Evolutionary conservation across 2,888 invertebrate genomes (phyloP).

Genomic region (Glaucopsyche alexis): DNA sequence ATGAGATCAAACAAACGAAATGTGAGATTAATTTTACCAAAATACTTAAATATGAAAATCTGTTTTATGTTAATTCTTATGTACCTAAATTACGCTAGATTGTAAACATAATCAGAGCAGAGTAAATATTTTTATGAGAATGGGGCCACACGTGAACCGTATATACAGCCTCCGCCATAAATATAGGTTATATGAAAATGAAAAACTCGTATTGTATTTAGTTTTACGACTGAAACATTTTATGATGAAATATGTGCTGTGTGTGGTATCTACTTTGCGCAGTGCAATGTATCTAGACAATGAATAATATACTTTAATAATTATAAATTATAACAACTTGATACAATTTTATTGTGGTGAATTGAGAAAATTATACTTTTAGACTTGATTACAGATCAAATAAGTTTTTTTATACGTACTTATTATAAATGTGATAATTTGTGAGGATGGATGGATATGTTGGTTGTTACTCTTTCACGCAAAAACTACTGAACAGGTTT

Average conservation of each 20-base stretch:
- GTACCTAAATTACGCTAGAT: constrained; percentile 15
- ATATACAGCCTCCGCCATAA: background rate
- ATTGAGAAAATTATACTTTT: no score
- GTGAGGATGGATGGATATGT: no score
- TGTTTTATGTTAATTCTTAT: constrained; percentile 1
- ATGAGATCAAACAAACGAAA: background rate
- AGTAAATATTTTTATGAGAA: constrained; percentile 17
- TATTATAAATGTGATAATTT: no score
- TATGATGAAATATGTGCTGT: constrained; percentile 14
- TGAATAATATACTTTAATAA: background rate
- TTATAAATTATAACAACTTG: no score
- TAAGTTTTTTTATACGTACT: no score
- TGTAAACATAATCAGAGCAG: constrained; percentile 4
- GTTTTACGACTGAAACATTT: constrained; percentile 11
- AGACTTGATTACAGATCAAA: no score
- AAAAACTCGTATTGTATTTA: constrained; percentile 12
- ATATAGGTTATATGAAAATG: constrained; percentile 22
- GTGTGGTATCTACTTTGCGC: background rate
- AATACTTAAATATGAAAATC: background rate
- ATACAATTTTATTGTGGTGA: no score
- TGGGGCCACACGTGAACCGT: background rate
- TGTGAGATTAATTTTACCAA: background rate
- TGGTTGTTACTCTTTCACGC: no score
- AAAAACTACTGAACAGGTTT: no score
- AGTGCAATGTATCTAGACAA: background rate